phyloP scores from a whole-genome alignment of 2,888 invertebrate species.

The Apeira syringaria region DNA sequence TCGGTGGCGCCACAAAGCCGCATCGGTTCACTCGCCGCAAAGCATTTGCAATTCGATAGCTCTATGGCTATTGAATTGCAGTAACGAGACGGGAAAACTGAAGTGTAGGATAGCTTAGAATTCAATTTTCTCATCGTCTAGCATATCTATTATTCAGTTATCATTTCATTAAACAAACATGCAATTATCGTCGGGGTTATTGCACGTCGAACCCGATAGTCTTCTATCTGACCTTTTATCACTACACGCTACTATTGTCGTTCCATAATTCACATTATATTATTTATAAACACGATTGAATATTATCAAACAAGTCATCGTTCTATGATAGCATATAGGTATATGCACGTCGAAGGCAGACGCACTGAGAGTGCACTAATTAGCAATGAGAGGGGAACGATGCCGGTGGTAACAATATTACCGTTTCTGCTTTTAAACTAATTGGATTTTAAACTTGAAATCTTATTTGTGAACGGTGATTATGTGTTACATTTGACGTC shows the following conservation, averaged over 20 bases:
- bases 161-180: constrained; percentile 1
- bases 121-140: constrained; percentile 13
- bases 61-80: too few relatives aligned
- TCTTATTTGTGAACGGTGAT: constrained; percentile 17
- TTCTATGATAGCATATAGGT: constrained; percentile 33
- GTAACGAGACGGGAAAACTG: too few relatives aligned
- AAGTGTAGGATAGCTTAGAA: too few relatives aligned
- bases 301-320: constrained; percentile 16
- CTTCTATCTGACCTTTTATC: constrained; percentile 53
- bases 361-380: constrained; percentile 44
- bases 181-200: constrained; percentile 12
- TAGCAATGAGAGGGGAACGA: constrained; percentile 47
- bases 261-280: constrained; percentile 35
- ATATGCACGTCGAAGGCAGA: constrained; percentile 15
- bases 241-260: constrained; percentile 27
- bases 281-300: constrained; percentile 23
- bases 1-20: background rate
- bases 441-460: constrained; percentile 36
- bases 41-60: constrained; percentile 45
- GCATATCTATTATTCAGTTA: constrained; percentile 7
- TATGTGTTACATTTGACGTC: constrained; percentile 20
- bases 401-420: constrained; percentile 44
- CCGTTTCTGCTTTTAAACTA: constrained; percentile 49
- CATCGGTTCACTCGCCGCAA: constrained; percentile 31
- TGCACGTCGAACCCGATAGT: constrained; percentile 20